Evolutionary conservation across 2,113 vertebrate genomes (phyloP).

Genomic region (human (Homo sapiens)): GRCh38 chr4:90950001-90950500

Average conservation of each 20-base stretch:
- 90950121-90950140: neutral
- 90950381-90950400: neutral
- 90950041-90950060: neutral
- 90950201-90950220: neutral
- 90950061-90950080: neutral
- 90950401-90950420: neutral
- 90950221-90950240: neutral
- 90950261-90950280: slow-evolving; percentile 37
- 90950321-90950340: neutral
- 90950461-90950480: slow-evolving; percentile 19
- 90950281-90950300: neutral
- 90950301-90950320: neutral
- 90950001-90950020: neutral
- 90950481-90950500: neutral
- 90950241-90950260: neutral
- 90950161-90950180: neutral
- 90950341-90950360: slow-evolving; percentile 36
- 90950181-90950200: neutral
- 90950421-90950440: slow-evolving; percentile 11
- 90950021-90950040: neutral
- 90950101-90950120: neutral
- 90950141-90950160: neutral
- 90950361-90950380: neutral
- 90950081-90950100: neutral
- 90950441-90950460: neutral